Evolutionary conservation across 2,888 invertebrate species (phyloP), one percentile per base, ranked within the genome.

Genomic region (Eucera pruinosa): DNA sequence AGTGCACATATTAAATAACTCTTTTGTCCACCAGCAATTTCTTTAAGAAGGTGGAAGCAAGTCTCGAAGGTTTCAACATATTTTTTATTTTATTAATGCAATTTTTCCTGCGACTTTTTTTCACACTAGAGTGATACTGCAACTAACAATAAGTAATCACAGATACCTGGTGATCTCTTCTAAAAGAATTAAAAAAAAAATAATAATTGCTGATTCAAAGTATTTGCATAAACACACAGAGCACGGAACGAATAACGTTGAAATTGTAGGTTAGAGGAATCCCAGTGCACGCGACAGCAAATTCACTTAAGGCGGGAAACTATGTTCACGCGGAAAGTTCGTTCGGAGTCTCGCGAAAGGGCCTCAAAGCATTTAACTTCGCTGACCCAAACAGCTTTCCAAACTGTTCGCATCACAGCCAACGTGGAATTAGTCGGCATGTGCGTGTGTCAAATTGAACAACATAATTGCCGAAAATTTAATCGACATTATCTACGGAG

Each of bases 301-400:
- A 82, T 80, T 82, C 71, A 72, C 68, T 80, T 80, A 82, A 80
- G 81, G 73, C 65, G 61, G 52, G 74, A 71, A 80, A 80, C 80
- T 73, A 68, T 79, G 62, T 55, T 54, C 27, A 45, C 70, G 66
- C 45, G 18, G 70, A 73, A 80, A 80, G 80, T 80, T 78, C 43
- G 57, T 23, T 36, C 45, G 6, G 43, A 45, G 41, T 45, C 43
- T 39, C 47, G 68, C 64, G 61, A 68, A 68, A 68, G 67, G 70
- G 62, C 52, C 70, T 62, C 57, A 43, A 77, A 77, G 79, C 81
- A 67, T 76, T 78, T 70, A 81, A 81, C 76, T 69, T 60, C 68
- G 67, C 66, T 79, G 76, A 77, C 74, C 79, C 57, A 73, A 70
- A 81, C 78, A 76, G 75, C 43, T 82, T 58, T 39, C 50, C 57